phyloP scores from a whole-genome alignment of 2,113 vertebrate genomes.

The Alosa alosa region DNA sequence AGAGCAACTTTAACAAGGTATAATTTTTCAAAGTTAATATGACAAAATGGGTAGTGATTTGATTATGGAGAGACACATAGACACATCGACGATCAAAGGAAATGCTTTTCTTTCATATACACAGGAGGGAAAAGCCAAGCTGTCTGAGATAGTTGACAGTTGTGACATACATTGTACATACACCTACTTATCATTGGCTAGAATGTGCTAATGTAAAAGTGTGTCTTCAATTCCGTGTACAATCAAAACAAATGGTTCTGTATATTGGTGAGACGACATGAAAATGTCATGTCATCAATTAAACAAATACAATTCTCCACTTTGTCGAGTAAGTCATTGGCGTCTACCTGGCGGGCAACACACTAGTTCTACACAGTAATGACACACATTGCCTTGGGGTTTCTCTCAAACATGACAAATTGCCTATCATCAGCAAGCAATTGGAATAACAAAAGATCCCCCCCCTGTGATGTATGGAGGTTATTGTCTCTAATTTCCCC shows the following conservation, averaged over 20 bases:
- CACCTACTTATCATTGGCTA: neutral
- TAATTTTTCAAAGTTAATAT: neutral
- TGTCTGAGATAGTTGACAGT: neutral
- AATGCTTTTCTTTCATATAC: neutral
- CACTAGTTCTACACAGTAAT: neutral
- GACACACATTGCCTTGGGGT: neutral
- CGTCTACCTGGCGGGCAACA: neutral
- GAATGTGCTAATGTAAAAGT: neutral
- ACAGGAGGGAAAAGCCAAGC: neutral
- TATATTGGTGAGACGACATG: neutral
- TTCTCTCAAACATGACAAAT: conserved; percentile 1
- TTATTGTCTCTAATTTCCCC: conserved; percentile 12
- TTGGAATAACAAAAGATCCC: neutral
- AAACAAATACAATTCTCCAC: neutral
- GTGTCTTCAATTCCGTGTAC: neutral
- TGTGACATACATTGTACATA: neutral
- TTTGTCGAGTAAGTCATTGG: neutral
- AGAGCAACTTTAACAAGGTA: neutral
- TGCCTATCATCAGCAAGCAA: neutral
- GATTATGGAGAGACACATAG: neutral
- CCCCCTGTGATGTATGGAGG: conserved; percentile 1
- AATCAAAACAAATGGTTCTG: neutral
- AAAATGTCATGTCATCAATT: neutral
- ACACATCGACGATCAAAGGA: neutral
- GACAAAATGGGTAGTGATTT: neutral